Percentiles rank a stretch among this genome's conserved stretches.
Evolutionary conservation across 2,888 invertebrate species (phyloP).

Genomic region (Polyommatus iphigenia): DNA sequence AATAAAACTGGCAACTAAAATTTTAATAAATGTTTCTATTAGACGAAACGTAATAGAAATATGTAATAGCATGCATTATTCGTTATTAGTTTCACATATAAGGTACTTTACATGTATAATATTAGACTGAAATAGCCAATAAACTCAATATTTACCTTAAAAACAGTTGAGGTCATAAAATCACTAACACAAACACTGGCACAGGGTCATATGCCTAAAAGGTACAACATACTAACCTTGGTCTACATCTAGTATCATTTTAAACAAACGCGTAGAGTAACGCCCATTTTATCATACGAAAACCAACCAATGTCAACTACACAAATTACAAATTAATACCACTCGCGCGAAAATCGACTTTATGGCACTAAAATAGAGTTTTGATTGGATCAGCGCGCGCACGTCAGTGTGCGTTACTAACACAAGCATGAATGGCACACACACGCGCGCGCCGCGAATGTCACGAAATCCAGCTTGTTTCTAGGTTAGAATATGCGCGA

Average conservation of each 20-base stretch:
- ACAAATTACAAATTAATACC: conserved; percentile 48
- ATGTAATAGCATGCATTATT: neutral
- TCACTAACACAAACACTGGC: conserved; percentile 1
- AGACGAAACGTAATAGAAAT: neutral
- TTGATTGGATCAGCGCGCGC: conserved; percentile 41
- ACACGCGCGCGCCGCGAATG: conserved; percentile 56
- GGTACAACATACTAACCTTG: conserved; percentile 41
- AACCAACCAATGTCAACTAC: conserved; percentile 73
- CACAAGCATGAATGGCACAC: conserved; percentile 56
- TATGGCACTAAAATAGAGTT: conserved; percentile 41
- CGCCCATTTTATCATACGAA: conserved; percentile 75
- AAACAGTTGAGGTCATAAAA: conserved; percentile 13
- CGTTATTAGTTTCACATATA: neutral
- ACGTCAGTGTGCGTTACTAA: conserved; percentile 52
- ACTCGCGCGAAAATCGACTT: conserved; percentile 36
- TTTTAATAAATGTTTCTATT: neutral
- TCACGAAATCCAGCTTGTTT: conserved; percentile 77
- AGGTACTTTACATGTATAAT: neutral
- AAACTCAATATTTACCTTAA: conserved; percentile 16
- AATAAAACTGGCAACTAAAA: neutral
- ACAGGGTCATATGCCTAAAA: conserved; percentile 38
- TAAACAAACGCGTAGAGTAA: conserved; percentile 60
- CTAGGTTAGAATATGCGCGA: conserved; percentile 74
- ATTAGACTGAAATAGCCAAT: neutral
- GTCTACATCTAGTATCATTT: conserved; percentile 51